Evolutionary conservation across 2,888 invertebrate species (phyloP).

Genomic region (Drosophila eohydei): DNA sequence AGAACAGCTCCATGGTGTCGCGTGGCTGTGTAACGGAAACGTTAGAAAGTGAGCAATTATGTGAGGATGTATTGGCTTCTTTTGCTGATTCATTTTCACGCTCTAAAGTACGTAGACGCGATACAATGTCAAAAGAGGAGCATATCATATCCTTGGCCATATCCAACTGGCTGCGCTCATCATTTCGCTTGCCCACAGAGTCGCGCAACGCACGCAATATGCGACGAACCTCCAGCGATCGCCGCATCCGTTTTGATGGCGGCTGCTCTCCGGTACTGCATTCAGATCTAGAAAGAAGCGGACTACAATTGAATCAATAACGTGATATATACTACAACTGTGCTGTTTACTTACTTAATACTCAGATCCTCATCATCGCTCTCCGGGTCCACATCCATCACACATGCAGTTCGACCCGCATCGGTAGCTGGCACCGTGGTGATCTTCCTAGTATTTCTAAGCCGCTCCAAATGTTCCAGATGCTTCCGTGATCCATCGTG

Average conservation of each 20-base stretch:
- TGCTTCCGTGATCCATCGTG: conserved; percentile 67
- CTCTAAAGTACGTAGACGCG: conserved; percentile 63
- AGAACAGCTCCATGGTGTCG: conserved; percentile 77
- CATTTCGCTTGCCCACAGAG: conserved; percentile 41
- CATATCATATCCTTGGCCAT: conserved; percentile 72
- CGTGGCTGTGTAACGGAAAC: conserved; percentile 28
- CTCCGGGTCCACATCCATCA: conserved; percentile 44
- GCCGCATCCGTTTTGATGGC: conserved; percentile 54
- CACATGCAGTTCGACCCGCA: background rate
- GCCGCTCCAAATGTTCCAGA: conserved; percentile 29
- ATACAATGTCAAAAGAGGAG: conserved; percentile 67
- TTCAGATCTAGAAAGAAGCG: conserved; percentile 55
- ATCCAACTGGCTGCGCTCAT: conserved; percentile 66
- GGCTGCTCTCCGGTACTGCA: conserved; percentile 51
- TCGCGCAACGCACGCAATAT: conserved; percentile 54
- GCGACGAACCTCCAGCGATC: conserved; percentile 52
- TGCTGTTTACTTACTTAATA: conserved; percentile 55
- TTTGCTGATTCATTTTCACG: conserved; percentile 13
- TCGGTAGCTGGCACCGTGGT: background rate
- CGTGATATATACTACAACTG: background rate
- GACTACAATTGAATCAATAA: conserved; percentile 12
- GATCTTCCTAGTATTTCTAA: background rate
- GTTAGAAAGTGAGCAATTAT: background rate
- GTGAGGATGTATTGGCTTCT: background rate
- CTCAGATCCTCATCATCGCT: conserved; percentile 55